Evolutionary conservation across 2,888 invertebrate genomes (phyloP).

Genomic region (Panzeria rudis): DNA sequence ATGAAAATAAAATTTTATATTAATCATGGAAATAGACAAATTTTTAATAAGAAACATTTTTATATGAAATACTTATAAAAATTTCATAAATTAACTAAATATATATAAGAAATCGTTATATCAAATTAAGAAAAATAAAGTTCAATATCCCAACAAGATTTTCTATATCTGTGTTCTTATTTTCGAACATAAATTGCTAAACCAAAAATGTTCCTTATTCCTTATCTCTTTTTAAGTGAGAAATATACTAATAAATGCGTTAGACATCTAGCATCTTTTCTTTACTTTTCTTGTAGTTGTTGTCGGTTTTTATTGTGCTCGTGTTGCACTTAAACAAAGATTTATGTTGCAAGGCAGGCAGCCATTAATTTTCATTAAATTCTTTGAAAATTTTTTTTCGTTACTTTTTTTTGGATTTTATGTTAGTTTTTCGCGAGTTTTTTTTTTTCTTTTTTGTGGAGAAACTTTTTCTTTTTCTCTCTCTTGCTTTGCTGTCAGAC

Average conservation of each 20-base stretch:
- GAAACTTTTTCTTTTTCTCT: conserved; percentile 1
- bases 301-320: conserved; percentile 53
- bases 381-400: conserved; percentile 55
- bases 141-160: not conserved
- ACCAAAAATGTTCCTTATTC: not conserved
- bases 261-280: conserved; percentile 17
- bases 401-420: conserved; percentile 2
- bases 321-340: conserved; percentile 74
- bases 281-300: conserved; percentile 12
- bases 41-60: not conserved
- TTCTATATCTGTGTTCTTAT: not conserved
- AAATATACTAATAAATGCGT: conserved; percentile 15
- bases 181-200: not conserved
- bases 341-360: conserved; percentile 79
- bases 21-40: not conserved
- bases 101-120: too few species aligned
- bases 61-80: too few species aligned
- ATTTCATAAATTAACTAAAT: too few species aligned
- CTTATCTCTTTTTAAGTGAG: not conserved
- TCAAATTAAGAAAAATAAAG: not conserved
- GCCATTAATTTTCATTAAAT: conserved; percentile 75
- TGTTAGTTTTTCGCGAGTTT: conserved; percentile 21
- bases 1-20: not conserved
- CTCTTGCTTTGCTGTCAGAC: conserved; percentile 19
- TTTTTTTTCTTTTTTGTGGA: not conserved